These are phyloP conservation scores for Willisornis vidua DNA, from an alignment of 2,113 vertebrate species.

Conservation along the genomic window DNA sequence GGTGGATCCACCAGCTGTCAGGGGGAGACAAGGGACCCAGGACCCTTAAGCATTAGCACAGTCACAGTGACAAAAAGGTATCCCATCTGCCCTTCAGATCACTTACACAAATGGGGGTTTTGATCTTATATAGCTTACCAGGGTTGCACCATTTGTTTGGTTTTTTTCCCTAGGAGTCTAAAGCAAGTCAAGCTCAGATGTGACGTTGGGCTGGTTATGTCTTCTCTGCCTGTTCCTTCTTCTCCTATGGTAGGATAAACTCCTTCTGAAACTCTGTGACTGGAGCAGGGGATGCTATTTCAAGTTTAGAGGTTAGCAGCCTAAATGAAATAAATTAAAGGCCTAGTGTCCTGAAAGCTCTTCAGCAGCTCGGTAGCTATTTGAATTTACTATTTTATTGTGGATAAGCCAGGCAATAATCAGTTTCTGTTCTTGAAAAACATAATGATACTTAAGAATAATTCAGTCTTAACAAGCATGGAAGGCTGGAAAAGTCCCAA, in stretches of 20 bases:
- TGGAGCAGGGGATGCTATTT: neutral
- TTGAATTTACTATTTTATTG: neutral
- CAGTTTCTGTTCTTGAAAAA: neutral
- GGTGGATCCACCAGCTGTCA: neutral
- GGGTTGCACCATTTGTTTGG: neutral
- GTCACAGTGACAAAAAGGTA: neutral
- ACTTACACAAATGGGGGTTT: rapidly evolving
- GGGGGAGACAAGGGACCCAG: rapidly evolving
- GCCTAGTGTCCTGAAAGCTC: neutral
- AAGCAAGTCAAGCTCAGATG: neutral
- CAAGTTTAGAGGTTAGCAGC: neutral
- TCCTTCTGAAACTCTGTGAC: neutral
- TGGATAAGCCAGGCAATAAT: neutral
- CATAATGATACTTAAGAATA: neutral
- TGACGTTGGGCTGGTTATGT: rapidly evolving
- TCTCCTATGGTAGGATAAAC: neutral
- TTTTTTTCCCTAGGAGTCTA: neutral
- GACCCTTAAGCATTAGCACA: neutral
- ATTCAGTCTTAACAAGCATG: neutral
- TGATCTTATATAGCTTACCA: neutral
- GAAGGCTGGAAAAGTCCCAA: neutral
- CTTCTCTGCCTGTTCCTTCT: neutral
- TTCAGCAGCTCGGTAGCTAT: neutral
- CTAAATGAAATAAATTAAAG: neutral
- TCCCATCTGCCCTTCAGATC: neutral